phyloP scores from a whole-genome alignment of 2,888 invertebrate genomes.

The Drosophila paracracens region DNA sequence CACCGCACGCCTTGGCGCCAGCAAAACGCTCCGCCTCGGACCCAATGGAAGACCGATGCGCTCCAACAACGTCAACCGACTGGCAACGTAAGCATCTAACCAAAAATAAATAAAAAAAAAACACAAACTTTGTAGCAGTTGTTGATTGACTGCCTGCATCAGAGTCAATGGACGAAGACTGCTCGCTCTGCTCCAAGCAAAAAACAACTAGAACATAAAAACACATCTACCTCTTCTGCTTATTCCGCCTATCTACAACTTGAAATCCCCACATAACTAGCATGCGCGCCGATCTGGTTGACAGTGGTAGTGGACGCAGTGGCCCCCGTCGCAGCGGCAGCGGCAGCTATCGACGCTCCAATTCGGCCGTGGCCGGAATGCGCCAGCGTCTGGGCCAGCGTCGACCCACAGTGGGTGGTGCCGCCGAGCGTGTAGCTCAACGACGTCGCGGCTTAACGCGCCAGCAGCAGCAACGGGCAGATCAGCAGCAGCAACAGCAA shows the following conservation, averaged over 20 bases:
- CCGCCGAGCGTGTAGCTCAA: conserved; percentile 75
- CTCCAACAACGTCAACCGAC: conserved; percentile 82
- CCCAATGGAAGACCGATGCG: conserved; percentile 83
- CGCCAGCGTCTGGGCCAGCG: conserved; percentile 77
- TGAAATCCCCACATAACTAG: conserved; percentile 69
- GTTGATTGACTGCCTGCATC: conserved; percentile 25
- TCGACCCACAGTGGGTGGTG: conserved; percentile 73
- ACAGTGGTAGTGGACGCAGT: conserved; percentile 48
- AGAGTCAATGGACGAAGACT: conserved; percentile 28
- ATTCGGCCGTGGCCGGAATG: conserved; percentile 69
- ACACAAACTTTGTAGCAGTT: conserved; percentile 40
- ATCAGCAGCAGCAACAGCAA: conserved; percentile 30
- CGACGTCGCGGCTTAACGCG: conserved; percentile 54
- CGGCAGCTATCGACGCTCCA: conserved; percentile 72
- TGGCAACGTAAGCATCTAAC: conserved; percentile 85
- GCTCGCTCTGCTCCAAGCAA: conserved; percentile 38
- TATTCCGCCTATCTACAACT: conserved; percentile 57
- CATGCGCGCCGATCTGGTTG: conserved; percentile 84
- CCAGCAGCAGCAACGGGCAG: conserved; percentile 35
- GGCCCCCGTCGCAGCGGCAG: conserved; percentile 53
- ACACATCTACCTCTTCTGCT: conserved; percentile 68
- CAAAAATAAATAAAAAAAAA: conserved; percentile 34
- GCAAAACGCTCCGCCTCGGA: conserved; percentile 82
- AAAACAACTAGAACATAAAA: conserved; percentile 56
- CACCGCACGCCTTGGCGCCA: conserved; percentile 68